Percentiles rank a stretch among this genome's conserved stretches.
Evolutionary conservation across 2,113 vertebrate species (phyloP).

Genomic region (Indicator maculatus): DNA sequence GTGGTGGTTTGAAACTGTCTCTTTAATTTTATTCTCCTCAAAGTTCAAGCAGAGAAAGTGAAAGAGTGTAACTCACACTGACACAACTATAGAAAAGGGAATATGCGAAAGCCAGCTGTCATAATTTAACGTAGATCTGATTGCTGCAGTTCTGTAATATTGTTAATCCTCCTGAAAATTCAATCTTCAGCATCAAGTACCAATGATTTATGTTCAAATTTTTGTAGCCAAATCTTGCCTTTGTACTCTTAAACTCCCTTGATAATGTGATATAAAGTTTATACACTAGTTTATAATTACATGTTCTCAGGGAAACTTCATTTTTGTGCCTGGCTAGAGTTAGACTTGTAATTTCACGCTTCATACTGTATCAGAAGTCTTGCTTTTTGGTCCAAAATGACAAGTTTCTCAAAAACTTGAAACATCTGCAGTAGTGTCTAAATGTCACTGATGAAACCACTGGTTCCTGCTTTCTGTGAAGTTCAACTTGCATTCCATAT

Average conservation of each 20-base stretch:
- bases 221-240: not conserved
- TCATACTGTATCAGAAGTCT: not conserved
- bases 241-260: not conserved
- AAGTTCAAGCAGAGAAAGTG: no score
- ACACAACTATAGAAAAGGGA: not conserved
- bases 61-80: no score
- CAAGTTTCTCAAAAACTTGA: not conserved
- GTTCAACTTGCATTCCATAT: not conserved
- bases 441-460: not conserved
- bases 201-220: not conserved
- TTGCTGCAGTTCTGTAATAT: not conserved
- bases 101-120: constrained; percentile 52
- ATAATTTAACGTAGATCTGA: not conserved
- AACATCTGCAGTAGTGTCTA: not conserved
- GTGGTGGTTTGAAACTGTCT: no score
- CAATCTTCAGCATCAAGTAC: not conserved
- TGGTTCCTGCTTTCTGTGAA: not conserved
- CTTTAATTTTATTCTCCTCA: no score
- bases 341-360: not conserved
- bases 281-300: not conserved
- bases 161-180: not conserved
- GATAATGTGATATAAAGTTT: not conserved
- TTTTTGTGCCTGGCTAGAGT: constrained; percentile 33
- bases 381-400: not conserved
- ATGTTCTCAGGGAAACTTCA: constrained; percentile 72